Conservation (phyloP, 2,888 invertebrate species). For the Phymatocera aterrima region DNA sequence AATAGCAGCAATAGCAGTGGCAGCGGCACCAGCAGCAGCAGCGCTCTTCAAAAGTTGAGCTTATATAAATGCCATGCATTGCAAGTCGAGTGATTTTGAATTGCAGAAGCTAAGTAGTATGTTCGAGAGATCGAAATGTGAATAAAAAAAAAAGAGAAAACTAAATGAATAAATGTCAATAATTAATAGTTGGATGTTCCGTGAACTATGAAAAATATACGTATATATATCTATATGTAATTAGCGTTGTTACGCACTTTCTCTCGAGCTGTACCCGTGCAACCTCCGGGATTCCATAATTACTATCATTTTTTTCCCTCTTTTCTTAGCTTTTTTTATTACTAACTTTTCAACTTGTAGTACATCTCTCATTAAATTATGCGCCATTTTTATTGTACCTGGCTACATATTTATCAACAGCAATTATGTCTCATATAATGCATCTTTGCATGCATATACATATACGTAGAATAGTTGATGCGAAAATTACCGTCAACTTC, state of each 20-base stretch:
- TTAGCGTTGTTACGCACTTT: conserved; percentile 35
- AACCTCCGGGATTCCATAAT: not conserved
- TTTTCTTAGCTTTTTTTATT: not conserved
- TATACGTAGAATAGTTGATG: too few species aligned
- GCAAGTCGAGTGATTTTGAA: not conserved
- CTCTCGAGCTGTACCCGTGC: not conserved
- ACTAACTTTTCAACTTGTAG: not conserved
- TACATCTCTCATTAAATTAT: not conserved
- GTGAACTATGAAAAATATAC: conserved; percentile 16
- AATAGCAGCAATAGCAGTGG: too few species aligned
- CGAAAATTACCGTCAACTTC: conserved; percentile 16
- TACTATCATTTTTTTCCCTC: too few species aligned
- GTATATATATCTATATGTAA: too few species aligned
- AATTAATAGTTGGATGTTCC: conserved; percentile 20
- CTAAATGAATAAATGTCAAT: not conserved
- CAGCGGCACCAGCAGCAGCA: too few species aligned
- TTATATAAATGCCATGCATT: not conserved
- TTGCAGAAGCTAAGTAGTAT: not conserved
- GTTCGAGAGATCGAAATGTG: not conserved
- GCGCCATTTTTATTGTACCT: not conserved
- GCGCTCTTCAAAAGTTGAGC: not conserved
- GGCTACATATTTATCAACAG: not conserved
- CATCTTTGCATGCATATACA: too few species aligned
- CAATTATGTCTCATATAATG: conserved; percentile 26
- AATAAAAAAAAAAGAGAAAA: conserved; percentile 8